Conservation (phyloP, 2,797 vertebrate genomes). For the Siniperca obscura region DNA sequence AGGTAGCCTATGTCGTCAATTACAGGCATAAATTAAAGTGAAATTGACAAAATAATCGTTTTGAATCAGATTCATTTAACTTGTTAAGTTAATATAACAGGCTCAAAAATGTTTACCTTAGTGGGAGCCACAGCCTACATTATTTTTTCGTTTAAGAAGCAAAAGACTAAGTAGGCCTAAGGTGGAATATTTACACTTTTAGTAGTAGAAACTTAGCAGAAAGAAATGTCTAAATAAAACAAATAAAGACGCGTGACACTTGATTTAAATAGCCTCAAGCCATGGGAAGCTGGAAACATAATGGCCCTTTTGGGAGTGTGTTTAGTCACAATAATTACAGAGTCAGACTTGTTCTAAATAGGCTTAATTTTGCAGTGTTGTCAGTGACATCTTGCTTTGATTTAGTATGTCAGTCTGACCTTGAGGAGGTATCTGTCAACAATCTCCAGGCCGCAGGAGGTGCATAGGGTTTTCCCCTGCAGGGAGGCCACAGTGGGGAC, state of each 20-base stretch:
- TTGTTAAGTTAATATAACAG: background rate
- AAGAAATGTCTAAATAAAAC: background rate
- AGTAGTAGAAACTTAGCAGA: no score
- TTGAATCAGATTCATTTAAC: background rate
- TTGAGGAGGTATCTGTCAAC: constrained; percentile 96
- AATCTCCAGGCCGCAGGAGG: constrained; percentile 93
- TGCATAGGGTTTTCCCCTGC: constrained; percentile 86
- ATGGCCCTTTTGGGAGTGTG: background rate
- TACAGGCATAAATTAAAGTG: background rate
- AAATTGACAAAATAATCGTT: background rate
- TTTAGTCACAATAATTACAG: background rate
- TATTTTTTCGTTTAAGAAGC: background rate
- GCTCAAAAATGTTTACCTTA: background rate
- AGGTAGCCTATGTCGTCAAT: background rate
- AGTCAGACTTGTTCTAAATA: background rate
- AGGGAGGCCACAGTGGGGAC: constrained; percentile 75
- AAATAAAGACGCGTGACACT: background rate
- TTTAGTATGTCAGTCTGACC: constrained; percentile 76
- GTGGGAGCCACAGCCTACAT: no score
- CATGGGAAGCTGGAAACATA: background rate
- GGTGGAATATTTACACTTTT: background rate
- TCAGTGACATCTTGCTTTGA: background rate
- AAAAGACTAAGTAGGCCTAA: background rate
- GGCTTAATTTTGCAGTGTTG: no score
- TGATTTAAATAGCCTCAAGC: background rate